These are phyloP conservation scores for Alviniconcha marisindica DNA, from an alignment of 1,140 invertebrate species.

Conservation along the genomic window DNA sequence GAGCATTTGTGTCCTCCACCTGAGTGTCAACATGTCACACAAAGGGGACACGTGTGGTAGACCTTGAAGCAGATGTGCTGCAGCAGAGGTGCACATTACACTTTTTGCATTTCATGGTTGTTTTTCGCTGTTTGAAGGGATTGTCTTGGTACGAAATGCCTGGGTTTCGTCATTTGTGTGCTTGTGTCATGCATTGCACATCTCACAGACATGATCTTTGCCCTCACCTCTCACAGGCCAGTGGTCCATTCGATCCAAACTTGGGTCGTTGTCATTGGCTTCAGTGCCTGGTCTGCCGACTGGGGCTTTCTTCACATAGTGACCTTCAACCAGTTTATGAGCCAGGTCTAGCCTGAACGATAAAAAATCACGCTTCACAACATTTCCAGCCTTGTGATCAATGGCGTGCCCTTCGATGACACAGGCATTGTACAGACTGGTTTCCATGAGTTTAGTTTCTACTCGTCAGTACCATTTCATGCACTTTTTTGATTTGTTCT, in stretches of 20 bases:
- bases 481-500: slow-evolving; percentile 30
- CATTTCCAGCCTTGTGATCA: slow-evolving; percentile 14
- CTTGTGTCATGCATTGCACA: too few species aligned
- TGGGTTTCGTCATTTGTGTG: too few species aligned
- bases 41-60: too few species aligned
- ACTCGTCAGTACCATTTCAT: slow-evolving; percentile 33
- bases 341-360: slow-evolving; percentile 32
- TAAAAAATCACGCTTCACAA: slow-evolving; percentile 26
- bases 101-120: too few species aligned
- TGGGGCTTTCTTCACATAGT: neutral
- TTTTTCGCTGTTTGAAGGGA: too few species aligned
- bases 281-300: neutral
- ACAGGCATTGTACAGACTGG: slow-evolving; percentile 40
- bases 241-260: neutral
- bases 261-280: neutral
- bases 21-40: too few species aligned
- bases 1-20: too few species aligned
- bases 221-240: too few species aligned
- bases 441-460: slow-evolving; percentile 32
- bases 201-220: too few species aligned
- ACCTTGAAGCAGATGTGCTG: too few species aligned
- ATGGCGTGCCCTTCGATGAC: slow-evolving; percentile 10
- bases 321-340: slow-evolving; percentile 24
- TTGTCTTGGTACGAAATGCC: too few species aligned
- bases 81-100: too few species aligned